These are phyloP conservation scores for Epizoanthus ramosus DNA, from an alignment of 92 coral and sea anemone genomes.

Conservation along the genomic window DNA sequence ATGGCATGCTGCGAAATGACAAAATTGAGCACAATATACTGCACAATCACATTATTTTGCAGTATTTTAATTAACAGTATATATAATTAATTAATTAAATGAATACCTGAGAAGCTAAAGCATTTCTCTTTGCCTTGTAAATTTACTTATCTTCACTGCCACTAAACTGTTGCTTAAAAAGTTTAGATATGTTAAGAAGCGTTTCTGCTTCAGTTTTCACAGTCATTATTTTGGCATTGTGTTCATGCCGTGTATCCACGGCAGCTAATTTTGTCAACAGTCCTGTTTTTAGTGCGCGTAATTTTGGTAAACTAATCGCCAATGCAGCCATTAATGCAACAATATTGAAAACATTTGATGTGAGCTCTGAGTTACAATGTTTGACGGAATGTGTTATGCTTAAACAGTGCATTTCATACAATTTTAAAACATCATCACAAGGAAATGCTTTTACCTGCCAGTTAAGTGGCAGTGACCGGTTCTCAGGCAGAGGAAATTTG, in stretches of 20 bases:
- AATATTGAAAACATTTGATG: not conserved
- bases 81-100: too few species aligned
- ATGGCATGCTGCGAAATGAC: too few species aligned
- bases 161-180: too few species aligned
- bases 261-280: not conserved
- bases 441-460: not conserved
- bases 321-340: constrained; percentile 6
- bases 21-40: too few species aligned
- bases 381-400: not conserved
- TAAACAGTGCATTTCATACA: not conserved
- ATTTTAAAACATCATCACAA: not conserved
- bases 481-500: not conserved
- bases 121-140: too few species aligned
- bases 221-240: not conserved
- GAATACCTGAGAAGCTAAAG: too few species aligned
- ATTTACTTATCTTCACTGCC: too few species aligned
- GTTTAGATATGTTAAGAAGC: too few species aligned
- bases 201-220: too few species aligned
- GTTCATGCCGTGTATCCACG: not conserved
- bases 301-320: not conserved
- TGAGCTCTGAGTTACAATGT: not conserved
- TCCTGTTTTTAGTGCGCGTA: not conserved
- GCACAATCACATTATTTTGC: too few species aligned
- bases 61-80: too few species aligned
- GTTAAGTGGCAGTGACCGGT: not conserved